phyloP scores from a whole-genome alignment of 1,140 invertebrate species.

The Lethrus apterus region DNA sequence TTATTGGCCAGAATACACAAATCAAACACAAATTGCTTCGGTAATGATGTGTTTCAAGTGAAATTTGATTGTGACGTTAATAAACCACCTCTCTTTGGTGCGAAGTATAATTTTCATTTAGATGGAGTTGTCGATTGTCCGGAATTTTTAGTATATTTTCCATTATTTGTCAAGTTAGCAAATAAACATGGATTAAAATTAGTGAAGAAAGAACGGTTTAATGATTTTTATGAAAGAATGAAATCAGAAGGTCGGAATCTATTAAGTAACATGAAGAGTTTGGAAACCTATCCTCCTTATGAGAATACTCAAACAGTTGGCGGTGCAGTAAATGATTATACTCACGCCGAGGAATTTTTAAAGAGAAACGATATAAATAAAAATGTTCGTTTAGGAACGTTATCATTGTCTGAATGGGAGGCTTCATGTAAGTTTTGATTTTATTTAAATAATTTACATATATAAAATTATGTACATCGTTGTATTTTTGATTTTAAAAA shows the following conservation, averaged over 20 bases:
- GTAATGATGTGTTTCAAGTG: conserved; percentile 81
- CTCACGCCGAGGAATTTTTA: conserved; percentile 58
- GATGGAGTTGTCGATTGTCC: conserved; percentile 97
- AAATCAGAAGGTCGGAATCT: conserved; percentile 54
- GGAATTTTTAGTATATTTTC: conserved; percentile 95
- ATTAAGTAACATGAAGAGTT: conserved; percentile 66
- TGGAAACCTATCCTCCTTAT: conserved; percentile 59
- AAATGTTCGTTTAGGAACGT: conserved; percentile 60
- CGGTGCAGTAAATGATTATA: conserved; percentile 59
- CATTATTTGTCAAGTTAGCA: conserved; percentile 75
- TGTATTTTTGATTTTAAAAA: conserved; percentile 21
- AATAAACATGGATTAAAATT: conserved; percentile 75
- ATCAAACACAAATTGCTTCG: conserved; percentile 61
- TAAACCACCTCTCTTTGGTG: conserved; percentile 84
- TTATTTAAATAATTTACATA: too few relatives aligned
- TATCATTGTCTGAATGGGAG: conserved; percentile 91
- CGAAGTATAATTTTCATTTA: conserved; percentile 91
- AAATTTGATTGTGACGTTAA: conserved; percentile 67
- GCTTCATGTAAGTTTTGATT: conserved; percentile 70
- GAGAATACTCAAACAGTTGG: conserved; percentile 50
- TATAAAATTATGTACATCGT: conserved; percentile 35
- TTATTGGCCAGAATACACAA: conserved; percentile 59
- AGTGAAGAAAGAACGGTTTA: conserved; percentile 65
- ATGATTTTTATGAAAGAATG: conserved; percentile 70
- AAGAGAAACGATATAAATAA: conserved; percentile 41